Conservation (phyloP, 2,797 vertebrate species). For the Odontamblyopus rebecca region DNA sequence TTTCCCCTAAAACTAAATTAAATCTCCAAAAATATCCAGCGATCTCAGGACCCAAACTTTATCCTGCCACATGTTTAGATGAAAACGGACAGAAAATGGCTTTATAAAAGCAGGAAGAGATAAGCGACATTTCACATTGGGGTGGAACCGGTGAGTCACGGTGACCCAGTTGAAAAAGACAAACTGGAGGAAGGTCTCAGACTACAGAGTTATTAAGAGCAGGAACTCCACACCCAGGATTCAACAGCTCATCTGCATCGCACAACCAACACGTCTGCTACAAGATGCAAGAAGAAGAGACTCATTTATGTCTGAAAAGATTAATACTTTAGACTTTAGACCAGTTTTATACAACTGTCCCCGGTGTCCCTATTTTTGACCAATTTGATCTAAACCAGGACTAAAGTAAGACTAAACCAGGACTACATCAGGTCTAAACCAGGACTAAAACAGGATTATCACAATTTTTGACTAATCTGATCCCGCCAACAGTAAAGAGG, state of each 20-base stretch:
- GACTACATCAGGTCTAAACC: no score
- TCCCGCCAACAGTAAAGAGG: no score
- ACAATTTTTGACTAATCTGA: no score
- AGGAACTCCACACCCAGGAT: slow-evolving; percentile 28
- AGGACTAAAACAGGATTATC: no score
- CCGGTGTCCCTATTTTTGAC: no score
- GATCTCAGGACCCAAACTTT: no score
- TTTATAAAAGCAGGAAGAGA: slow-evolving; percentile 19
- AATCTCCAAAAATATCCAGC: no score
- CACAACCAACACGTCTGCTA: slow-evolving; percentile 34
- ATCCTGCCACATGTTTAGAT: slow-evolving; percentile 1
- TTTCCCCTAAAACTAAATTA: no score
- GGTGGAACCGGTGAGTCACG: slow-evolving; percentile 43
- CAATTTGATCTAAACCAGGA: no score
- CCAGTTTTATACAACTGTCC: no score
- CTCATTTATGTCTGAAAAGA: not conserved
- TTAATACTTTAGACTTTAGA: no score
- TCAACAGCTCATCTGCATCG: slow-evolving; percentile 46
- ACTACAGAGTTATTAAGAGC: slow-evolving; percentile 28
- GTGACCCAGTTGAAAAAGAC: slow-evolving; percentile 55
- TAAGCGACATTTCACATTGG: slow-evolving; percentile 35
- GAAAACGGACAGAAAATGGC: slow-evolving; percentile 23
- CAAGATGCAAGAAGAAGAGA: slow-evolving; percentile 22
- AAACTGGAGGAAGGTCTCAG: slow-evolving; percentile 29
- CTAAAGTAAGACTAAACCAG: no score